These are phyloP conservation scores for Microplitis deprimator DNA, from an alignment of 2,888 invertebrate genomes.

Conservation along the genomic window DNA sequence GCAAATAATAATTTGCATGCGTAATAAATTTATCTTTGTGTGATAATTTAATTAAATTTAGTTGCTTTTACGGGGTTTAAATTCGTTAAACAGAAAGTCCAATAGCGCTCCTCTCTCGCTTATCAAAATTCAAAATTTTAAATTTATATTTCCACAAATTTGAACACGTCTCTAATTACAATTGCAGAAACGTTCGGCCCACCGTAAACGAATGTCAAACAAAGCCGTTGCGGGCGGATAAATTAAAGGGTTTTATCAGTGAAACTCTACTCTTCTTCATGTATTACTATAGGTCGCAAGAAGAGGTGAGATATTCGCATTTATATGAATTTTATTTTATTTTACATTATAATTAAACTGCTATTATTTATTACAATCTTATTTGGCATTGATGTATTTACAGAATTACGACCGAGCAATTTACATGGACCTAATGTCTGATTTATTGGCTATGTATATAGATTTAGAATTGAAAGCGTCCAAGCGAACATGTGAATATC, in stretches of 20 bases:
- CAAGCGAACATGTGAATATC: slow-evolving; percentile 61
- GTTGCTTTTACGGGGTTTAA: not conserved
- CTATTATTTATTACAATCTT: slow-evolving; percentile 27
- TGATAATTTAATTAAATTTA: not conserved
- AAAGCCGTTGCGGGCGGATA: slow-evolving; percentile 67
- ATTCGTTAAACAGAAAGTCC: not conserved
- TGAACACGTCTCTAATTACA: slow-evolving; percentile 32
- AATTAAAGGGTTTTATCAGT: slow-evolving; percentile 68
- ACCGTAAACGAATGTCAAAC: slow-evolving; percentile 68
- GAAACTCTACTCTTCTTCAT: slow-evolving; percentile 69
- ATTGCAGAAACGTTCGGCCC: slow-evolving; percentile 68
- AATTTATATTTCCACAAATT: not conserved
- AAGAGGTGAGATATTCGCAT: slow-evolving; percentile 28
- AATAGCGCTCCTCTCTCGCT: not conserved
- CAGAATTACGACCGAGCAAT: slow-evolving; percentile 65
- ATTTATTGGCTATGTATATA: slow-evolving; percentile 70
- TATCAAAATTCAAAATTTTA: no score
- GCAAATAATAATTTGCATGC: slow-evolving; percentile 17
- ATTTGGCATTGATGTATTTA: not conserved
- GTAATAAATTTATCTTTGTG: not conserved
- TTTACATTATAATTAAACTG: slow-evolving; percentile 26
- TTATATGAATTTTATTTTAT: slow-evolving; percentile 28
- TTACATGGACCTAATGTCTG: slow-evolving; percentile 70
- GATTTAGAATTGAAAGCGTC: slow-evolving; percentile 71
- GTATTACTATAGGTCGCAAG: slow-evolving; percentile 68